Evolutionary conservation across 2,888 invertebrate species (phyloP).

Genomic region (Drosophila yooni): DNA sequence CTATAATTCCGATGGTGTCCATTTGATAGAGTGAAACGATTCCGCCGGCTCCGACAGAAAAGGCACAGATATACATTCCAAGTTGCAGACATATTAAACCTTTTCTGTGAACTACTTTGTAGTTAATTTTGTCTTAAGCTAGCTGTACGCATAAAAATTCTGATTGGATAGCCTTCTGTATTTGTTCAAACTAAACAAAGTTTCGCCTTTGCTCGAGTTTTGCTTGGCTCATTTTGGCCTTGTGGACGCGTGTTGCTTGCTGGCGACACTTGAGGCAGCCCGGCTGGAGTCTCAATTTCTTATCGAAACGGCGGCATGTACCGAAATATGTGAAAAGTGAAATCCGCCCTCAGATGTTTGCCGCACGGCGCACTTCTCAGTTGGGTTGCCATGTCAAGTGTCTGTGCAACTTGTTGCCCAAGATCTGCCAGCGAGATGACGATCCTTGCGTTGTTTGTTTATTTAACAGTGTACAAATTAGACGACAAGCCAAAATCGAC

Average conservation of each 20-base stretch:
- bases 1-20: background rate
- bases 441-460: slow-evolving; percentile 69
- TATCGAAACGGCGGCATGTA: slow-evolving; percentile 53
- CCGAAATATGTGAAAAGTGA: slow-evolving; percentile 42
- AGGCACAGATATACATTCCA: background rate
- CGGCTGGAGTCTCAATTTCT: slow-evolving; percentile 17
- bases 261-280: slow-evolving; percentile 45
- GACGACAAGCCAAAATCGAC: slow-evolving; percentile 51
- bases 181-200: background rate
- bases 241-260: slow-evolving; percentile 33
- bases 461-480: slow-evolving; percentile 81
- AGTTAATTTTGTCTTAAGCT: background rate
- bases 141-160: background rate
- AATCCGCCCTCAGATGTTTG: slow-evolving; percentile 51
- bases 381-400: slow-evolving; percentile 57
- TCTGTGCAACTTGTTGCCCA: slow-evolving; percentile 38
- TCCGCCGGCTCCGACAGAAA: background rate
- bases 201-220: slow-evolving; percentile 6
- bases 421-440: slow-evolving; percentile 17
- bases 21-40: background rate
- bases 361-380: slow-evolving; percentile 28
- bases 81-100: background rate
- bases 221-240: slow-evolving; percentile 2
- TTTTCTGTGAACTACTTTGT: background rate
- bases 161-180: background rate